Evolutionary conservation across 2,888 invertebrate genomes (phyloP).

Genomic region (Dicranocentrus wangi): DNA sequence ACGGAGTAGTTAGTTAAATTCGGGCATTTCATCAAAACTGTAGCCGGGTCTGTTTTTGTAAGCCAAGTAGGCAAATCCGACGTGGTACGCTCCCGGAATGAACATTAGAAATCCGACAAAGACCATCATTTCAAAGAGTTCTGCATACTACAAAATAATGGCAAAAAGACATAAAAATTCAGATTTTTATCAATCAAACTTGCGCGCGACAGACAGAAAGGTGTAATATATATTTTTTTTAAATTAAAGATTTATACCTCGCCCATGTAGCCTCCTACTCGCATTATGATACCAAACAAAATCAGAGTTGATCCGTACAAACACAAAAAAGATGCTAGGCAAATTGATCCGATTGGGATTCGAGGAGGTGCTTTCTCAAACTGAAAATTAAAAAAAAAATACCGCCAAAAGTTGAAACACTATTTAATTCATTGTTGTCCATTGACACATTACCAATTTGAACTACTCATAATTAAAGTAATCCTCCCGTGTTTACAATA

Average conservation of each 20-base stretch:
- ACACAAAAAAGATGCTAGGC: slow-evolving; percentile 84
- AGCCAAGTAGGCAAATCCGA: slow-evolving; percentile 89
- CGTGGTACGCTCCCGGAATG: slow-evolving; percentile 89
- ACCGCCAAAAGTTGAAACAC: no score
- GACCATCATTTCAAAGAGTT: slow-evolving; percentile 91
- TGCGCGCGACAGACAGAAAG: not conserved
- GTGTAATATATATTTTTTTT: not conserved
- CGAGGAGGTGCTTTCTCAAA: slow-evolving; percentile 78
- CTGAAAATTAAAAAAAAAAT: slow-evolving; percentile 73
- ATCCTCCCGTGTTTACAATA: no score
- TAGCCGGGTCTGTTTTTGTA: slow-evolving; percentile 86
- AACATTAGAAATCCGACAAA: slow-evolving; percentile 92
- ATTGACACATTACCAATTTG: no score
- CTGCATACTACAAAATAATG: slow-evolving; percentile 79
- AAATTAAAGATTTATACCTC: slow-evolving; percentile 77
- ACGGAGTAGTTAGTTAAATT: slow-evolving; percentile 82
- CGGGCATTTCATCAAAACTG: slow-evolving; percentile 91
- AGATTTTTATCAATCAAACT: not conserved
- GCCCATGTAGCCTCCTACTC: slow-evolving; percentile 86
- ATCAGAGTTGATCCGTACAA: slow-evolving; percentile 85
- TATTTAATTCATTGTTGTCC: no score
- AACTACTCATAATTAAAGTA: no score
- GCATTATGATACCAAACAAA: slow-evolving; percentile 84
- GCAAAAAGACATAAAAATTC: not conserved
- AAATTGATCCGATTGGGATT: slow-evolving; percentile 89